These are phyloP conservation scores for Parnassius mnemosyne DNA, from an alignment of 2,888 invertebrate species.

Conservation along the genomic window DNA sequence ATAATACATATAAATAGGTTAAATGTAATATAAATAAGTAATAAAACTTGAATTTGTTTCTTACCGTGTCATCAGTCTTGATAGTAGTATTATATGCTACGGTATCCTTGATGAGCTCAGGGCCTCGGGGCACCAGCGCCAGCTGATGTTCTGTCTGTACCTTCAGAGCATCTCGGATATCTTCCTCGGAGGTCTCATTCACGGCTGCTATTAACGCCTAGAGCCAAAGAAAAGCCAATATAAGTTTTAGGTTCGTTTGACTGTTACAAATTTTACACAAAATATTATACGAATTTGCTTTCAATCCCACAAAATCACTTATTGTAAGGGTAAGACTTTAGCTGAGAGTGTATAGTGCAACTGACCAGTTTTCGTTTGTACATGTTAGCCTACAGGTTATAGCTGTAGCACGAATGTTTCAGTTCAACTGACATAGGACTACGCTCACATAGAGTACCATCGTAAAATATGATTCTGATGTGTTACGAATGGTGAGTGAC, in stretches of 20 bases:
- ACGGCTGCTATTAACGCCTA: conserved; percentile 89
- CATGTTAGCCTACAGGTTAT: too few relatives aligned
- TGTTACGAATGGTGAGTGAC: too few relatives aligned
- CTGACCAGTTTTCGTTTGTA: too few relatives aligned
- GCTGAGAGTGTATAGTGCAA: too few relatives aligned
- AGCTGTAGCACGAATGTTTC: too few relatives aligned
- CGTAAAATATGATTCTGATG: too few relatives aligned
- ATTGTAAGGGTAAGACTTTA: too few relatives aligned
- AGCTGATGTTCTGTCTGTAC: conserved; percentile 81
- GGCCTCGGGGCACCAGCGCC: conserved; percentile 84
- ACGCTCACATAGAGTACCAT: too few relatives aligned
- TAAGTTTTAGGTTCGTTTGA: background rate
- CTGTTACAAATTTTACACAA: background rate
- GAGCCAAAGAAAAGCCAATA: conserved; percentile 47
- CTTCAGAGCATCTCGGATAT: conserved; percentile 86
- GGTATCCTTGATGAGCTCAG: conserved; percentile 87
- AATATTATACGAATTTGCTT: background rate
- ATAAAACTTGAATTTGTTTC: conserved; percentile 20
- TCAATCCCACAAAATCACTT: too few relatives aligned
- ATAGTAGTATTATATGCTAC: conserved; percentile 88
- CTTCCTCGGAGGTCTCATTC: conserved; percentile 76
- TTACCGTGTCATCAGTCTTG: conserved; percentile 90
- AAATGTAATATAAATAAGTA: too few relatives aligned
- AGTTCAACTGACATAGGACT: too few relatives aligned
- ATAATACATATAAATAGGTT: too few relatives aligned